phyloP scores from a whole-genome alignment of 2,888 invertebrate genomes.

The Erebia epiphron region DNA sequence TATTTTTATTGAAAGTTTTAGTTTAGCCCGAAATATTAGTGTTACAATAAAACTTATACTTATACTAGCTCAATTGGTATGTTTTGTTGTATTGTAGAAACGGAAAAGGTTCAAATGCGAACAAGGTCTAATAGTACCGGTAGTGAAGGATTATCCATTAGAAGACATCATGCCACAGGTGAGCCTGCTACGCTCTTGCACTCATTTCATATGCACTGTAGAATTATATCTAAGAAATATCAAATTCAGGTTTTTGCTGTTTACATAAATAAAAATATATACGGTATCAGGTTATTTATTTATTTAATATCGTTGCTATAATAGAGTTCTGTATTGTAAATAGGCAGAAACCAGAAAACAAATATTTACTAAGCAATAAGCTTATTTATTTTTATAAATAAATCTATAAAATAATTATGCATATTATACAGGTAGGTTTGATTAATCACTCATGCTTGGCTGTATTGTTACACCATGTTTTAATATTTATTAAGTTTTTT shows the following conservation, averaged over 20 bases:
- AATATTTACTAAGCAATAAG: too few species aligned
- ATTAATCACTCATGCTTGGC: slow-evolving; percentile 41
- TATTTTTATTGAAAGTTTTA: too few species aligned
- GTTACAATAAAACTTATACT: too few species aligned
- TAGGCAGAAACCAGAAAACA: too few species aligned
- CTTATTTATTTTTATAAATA: too few species aligned
- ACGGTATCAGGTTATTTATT: too few species aligned
- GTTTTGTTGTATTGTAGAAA: slow-evolving; percentile 61
- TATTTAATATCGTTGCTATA: too few species aligned
- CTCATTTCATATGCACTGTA: background rate
- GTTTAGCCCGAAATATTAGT: too few species aligned
- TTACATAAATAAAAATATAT: too few species aligned
- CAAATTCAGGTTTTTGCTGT: too few species aligned
- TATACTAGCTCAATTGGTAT: background rate
- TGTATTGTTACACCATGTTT: slow-evolving; percentile 40
- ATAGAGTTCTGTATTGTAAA: too few species aligned
- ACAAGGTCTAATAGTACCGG: slow-evolving; percentile 82
- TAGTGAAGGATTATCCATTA: slow-evolving; percentile 81
- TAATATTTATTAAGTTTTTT: background rate
- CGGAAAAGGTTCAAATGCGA: slow-evolving; percentile 81
- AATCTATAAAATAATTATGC: background rate
- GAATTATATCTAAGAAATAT: too few species aligned
- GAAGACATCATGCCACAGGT: slow-evolving; percentile 84
- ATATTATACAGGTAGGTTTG: slow-evolving; percentile 3
- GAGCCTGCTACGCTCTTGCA: slow-evolving; percentile 35